phyloP scores from a whole-genome alignment of 2,797 vertebrate species.

The Myotis myotis region DNA sequence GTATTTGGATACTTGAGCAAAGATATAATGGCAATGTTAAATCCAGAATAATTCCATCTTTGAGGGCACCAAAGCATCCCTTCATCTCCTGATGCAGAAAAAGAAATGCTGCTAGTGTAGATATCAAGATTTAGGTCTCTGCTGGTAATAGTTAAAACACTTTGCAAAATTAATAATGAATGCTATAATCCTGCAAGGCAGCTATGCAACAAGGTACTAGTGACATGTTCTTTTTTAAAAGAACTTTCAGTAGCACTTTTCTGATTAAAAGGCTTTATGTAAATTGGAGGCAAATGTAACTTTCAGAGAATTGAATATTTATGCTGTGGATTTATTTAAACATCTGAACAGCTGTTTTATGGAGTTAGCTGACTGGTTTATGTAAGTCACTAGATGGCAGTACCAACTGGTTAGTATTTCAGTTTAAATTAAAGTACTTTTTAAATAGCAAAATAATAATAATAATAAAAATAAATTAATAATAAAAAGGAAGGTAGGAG shows the following conservation, averaged over 20 bases:
- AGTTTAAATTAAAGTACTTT: background rate
- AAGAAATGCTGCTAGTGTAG: background rate
- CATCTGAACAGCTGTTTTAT: background rate
- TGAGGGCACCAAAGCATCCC: background rate
- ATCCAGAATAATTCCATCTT: background rate
- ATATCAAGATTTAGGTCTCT: background rate
- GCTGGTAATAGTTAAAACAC: background rate
- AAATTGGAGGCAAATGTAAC: background rate
- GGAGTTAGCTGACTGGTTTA: background rate
- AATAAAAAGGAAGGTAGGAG: background rate
- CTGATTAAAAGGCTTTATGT: background rate
- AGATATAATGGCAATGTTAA: background rate
- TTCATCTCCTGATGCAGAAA: background rate
- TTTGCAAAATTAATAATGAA: background rate
- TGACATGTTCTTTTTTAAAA: background rate
- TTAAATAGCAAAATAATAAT: background rate
- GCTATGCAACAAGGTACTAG: background rate
- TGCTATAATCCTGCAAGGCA: background rate
- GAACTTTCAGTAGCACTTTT: background rate
- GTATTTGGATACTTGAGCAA: background rate
- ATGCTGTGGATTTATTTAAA: background rate
- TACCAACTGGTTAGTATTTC: background rate
- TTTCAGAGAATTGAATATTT: background rate
- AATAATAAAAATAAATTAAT: no score
- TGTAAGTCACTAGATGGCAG: constrained; percentile 61